These are phyloP conservation scores for Ictidomys tridecemlineatus DNA, from an alignment of 2,113 vertebrate species.

Conservation along the genomic window DNA sequence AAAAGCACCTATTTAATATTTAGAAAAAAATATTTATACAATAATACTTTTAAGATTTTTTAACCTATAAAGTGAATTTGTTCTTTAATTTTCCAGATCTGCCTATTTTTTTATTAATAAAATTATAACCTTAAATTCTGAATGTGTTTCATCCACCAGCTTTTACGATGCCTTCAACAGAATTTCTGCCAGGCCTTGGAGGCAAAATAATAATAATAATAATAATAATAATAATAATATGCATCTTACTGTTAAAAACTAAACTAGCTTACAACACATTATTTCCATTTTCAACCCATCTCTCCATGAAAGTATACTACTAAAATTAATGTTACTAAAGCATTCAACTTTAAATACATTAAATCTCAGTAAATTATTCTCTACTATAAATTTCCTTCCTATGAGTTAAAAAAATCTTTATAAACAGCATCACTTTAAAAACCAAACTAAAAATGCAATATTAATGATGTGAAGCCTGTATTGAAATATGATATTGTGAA, in stretches of 20 bases:
- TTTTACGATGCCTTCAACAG: background rate
- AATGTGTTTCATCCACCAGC: background rate
- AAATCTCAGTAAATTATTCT: background rate
- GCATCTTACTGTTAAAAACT: background rate
- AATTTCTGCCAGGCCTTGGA: background rate
- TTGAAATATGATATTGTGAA: background rate
- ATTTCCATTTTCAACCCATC: background rate
- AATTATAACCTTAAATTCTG: background rate
- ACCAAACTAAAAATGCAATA: background rate
- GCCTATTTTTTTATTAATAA: background rate
- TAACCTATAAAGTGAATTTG: background rate
- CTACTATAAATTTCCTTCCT: background rate
- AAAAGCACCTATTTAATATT: background rate
- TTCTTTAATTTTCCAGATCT: background rate
- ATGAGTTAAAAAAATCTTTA: background rate
- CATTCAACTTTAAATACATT: background rate
- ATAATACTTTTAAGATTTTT: background rate
- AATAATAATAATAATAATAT: background rate
- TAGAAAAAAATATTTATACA: background rate
- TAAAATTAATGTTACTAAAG: background rate
- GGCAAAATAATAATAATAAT: background rate
- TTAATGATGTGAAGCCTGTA: background rate
- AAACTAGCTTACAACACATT: background rate
- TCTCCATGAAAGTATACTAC: background rate
- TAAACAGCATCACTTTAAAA: background rate